Base-by-base conservation (phyloP, 2,113 vertebrate species). In the Hippocampus abdominalis region DNA sequence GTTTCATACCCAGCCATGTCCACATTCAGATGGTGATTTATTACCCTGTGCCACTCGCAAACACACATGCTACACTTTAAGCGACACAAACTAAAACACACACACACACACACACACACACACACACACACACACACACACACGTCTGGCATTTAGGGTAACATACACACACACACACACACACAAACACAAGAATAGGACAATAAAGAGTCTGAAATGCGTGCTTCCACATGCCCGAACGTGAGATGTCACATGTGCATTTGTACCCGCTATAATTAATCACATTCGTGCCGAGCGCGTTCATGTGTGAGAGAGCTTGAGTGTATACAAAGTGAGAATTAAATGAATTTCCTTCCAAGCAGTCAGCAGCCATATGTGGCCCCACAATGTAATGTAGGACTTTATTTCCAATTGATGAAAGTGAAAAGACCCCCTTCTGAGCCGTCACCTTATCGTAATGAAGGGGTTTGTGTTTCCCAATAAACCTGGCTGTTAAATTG, bases 11-110 rank as follows among this genome's bases (percentile, higher is more conserved):
- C 72, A 67, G 80, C 80, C 80, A 73, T 36, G 81, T 84, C 83
- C 73, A 69, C 84, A 79, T 80, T 82, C 80, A 86, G 80, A 87
- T 84, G 80, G 87, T 89, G 88, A 90, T 90, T 90, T 90, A 90
- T 90, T 87, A 87, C 86, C 78, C 72, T 25, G 46, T 66, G 69
- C 63, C 73, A 72, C 68, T 29, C 73, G 67, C 74, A 76, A 11
- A 77, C 73, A 66, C 74, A 71, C 53, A 57, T 36, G 46, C 59
- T 68, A 27, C 75, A 78, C 77, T 72, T 79, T 73, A 64, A 71
- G 71, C 69, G 32, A 64, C 69, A 83, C 53, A 77, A 74, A 53
- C 29, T 57, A 36, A 49, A 75, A 71, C 59, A 66, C 60, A 65
- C 59, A 72, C 71, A 57, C 13, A 12, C 64, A 23, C 59, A 15